Conservation (phyloP, 2,888 invertebrate species). For the Colletes collaris region DNA sequence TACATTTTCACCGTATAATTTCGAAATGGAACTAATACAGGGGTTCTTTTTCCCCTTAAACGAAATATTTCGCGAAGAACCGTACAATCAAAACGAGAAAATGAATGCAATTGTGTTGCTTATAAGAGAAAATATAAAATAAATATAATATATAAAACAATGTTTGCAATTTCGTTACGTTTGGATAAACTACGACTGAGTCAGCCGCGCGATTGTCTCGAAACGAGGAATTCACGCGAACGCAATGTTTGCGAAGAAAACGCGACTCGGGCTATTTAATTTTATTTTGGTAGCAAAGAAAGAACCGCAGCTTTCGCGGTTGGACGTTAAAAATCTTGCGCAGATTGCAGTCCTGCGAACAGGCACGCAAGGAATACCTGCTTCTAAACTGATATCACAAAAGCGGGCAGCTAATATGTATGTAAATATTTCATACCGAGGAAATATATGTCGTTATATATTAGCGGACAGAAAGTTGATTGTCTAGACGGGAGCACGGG, state of each 20-base stretch:
- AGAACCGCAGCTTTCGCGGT: neutral
- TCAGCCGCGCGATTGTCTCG: neutral
- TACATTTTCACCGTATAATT: too few relatives aligned
- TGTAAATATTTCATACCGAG: slow-evolving; percentile 42
- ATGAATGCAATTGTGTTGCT: too few relatives aligned
- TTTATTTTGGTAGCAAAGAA: neutral
- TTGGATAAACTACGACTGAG: neutral
- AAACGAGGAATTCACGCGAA: neutral
- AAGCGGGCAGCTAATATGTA: slow-evolving; percentile 47
- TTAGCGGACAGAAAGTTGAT: slow-evolving; percentile 26
- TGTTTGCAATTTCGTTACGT: neutral
- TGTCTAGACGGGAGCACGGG: neutral
- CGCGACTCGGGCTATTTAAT: neutral
- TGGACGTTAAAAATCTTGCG: slow-evolving; percentile 10
- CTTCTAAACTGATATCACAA: slow-evolving; percentile 30
- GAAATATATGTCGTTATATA: slow-evolving; percentile 36
- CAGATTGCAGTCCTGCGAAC: slow-evolving; percentile 24
- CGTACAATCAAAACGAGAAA: too few relatives aligned
- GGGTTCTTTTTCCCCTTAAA: too few relatives aligned
- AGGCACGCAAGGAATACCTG: slow-evolving; percentile 5
- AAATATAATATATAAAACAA: too few relatives aligned
- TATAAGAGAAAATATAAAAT: too few relatives aligned
- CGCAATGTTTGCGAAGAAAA: neutral
- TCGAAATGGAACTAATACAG: too few relatives aligned
- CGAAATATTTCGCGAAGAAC: too few relatives aligned